Percentiles rank a stretch among this genome's conserved stretches.
phyloP scores from a whole-genome alignment of 92 coral and sea anemone genomes.

The Actinostola sp. region DNA sequence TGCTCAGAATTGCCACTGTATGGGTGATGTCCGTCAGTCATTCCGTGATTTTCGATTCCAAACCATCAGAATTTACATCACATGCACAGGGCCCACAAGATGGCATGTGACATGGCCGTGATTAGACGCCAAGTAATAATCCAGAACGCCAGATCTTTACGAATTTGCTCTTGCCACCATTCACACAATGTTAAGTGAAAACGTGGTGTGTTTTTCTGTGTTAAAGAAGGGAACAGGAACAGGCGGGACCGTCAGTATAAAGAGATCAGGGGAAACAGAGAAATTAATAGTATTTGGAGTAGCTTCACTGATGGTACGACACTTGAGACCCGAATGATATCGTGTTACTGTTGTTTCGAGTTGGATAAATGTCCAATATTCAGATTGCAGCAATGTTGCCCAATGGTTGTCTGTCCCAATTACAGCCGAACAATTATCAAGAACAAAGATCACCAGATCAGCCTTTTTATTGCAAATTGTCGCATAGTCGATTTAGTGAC shows the following conservation, averaged over 20 bases:
- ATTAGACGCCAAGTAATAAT: constrained; percentile 34
- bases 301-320: constrained; percentile 13
- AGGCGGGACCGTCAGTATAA: constrained; percentile 17
- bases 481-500: neutral
- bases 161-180: constrained; percentile 42
- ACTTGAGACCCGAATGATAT: constrained; percentile 29
- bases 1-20: constrained; percentile 53
- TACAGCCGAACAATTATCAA: neutral
- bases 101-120: constrained; percentile 45
- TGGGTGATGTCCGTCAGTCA: constrained; percentile 61
- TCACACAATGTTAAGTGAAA: constrained; percentile 41
- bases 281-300: constrained; percentile 16
- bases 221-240: neutral
- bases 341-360: constrained; percentile 17
- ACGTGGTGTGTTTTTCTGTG: constrained; percentile 1
- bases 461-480: neutral
- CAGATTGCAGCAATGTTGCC: constrained; percentile 7
- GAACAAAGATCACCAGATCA: constrained; percentile 7
- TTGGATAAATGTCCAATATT: neutral
- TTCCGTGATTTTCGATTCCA: constrained; percentile 38
- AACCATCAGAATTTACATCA: constrained; percentile 54
- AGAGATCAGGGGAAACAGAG: constrained; percentile 18
- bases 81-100: constrained; percentile 54
- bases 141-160: constrained; percentile 59
- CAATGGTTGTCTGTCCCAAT: constrained; percentile 2